Percentiles rank a stretch among this genome's conserved stretches.
Evolutionary conservation across 2,888 invertebrate species (phyloP).

Genomic region (Drosophila emarginata): DNA sequence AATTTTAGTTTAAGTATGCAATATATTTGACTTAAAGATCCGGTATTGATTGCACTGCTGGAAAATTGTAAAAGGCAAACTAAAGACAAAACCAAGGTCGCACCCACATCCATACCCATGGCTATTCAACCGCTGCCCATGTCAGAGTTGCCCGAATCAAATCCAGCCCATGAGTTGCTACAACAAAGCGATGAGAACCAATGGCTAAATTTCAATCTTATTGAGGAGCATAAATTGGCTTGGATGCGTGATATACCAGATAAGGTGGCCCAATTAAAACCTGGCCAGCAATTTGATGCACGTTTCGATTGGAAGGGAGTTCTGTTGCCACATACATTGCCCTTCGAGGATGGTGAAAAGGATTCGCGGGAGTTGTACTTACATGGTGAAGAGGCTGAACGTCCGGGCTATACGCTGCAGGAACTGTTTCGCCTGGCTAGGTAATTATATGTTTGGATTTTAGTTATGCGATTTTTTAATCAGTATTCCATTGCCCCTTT

Average conservation of each 20-base stretch:
- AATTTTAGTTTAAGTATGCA: accelerated
- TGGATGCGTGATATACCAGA: constrained; percentile 90
- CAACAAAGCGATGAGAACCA: constrained; percentile 86
- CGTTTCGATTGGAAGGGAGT: constrained; percentile 92
- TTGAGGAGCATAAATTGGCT: constrained; percentile 93
- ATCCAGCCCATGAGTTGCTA: constrained; percentile 84
- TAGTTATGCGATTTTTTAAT: not conserved
- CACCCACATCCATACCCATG: not conserved
- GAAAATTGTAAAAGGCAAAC: constrained; percentile 48
- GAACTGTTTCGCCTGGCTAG: constrained; percentile 92
- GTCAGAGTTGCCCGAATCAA: constrained; percentile 50
- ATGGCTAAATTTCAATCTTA: constrained; percentile 93
- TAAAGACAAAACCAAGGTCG: not conserved
- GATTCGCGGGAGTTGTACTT: constrained; percentile 89
- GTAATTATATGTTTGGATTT: constrained; percentile 49
- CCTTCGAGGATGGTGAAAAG: constrained; percentile 80
- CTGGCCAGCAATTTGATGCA: constrained; percentile 88
- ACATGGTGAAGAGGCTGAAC: constrained; percentile 95
- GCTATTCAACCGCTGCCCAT: not conserved
- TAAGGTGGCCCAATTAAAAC: constrained; percentile 85
- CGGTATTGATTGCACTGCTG: constrained; percentile 70
- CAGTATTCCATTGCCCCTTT: not conserved
- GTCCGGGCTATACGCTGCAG: constrained; percentile 95
- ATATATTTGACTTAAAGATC: constrained; percentile 59
- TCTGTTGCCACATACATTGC: constrained; percentile 87